Evolutionary conservation across 2,797 vertebrate species (phyloP).

Genomic region (Oreonectes daqikongensis): DNA sequence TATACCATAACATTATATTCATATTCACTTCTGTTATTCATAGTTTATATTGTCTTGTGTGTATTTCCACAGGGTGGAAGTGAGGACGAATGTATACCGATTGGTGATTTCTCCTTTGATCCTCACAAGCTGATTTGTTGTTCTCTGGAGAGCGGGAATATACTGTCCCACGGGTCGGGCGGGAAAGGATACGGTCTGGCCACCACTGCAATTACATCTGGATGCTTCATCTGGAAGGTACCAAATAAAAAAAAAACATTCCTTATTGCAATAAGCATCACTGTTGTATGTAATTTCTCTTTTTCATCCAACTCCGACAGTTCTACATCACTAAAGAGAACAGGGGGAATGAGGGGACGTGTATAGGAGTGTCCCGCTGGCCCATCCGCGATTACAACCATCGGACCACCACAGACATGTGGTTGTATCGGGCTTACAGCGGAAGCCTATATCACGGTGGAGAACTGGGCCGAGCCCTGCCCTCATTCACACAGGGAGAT

Average conservation of each 20-base stretch:
- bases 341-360: conserved; percentile 82
- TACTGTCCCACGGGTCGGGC: conserved; percentile 81
- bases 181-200: conserved; percentile 83
- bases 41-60: background rate
- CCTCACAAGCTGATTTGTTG: conserved; percentile 82
- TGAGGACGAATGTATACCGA: conserved; percentile 81
- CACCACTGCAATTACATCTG: conserved; percentile 82
- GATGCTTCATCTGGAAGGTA: conserved; percentile 85
- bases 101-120: conserved; percentile 83
- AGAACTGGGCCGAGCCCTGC: conserved; percentile 77
- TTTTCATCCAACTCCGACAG: too few species aligned
- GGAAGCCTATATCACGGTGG: conserved; percentile 83
- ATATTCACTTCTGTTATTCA: conserved; percentile 4
- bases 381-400: conserved; percentile 83
- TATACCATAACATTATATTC: background rate
- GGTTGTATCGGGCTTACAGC: conserved; percentile 84
- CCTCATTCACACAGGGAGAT: conserved; percentile 83
- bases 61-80: conserved; percentile 68
- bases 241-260: background rate
- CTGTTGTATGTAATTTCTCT: too few species aligned
- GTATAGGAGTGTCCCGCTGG: conserved; percentile 81
- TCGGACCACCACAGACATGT: conserved; percentile 85
- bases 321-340: conserved; percentile 83
- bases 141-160: conserved; percentile 79
- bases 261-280: too few species aligned